Evolutionary conservation across 2,113 vertebrate genomes (phyloP), one percentile per base, ranked within the genome.

Genomic region (Stegastes partitus): DNA sequence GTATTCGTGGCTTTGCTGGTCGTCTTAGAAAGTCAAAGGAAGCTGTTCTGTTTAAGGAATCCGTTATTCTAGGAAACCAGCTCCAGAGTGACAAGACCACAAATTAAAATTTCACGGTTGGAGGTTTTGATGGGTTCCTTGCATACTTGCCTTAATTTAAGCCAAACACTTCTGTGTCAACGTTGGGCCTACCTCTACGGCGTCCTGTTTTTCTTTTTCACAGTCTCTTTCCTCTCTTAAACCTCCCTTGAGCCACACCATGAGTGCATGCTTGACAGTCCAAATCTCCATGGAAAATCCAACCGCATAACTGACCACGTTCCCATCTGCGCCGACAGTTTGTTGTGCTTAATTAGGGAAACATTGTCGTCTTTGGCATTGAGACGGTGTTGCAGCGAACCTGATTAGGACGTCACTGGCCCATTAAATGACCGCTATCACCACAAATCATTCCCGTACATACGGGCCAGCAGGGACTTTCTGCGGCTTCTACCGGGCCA

Each of bases 91-190:
- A 74, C 42, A 56, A 44, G 8, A 2, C 11, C 21, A 25, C 14
- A 26, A 39, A 73, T 70, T 9, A 21, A 15, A 21, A 59, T 66
- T 51, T 76, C 2, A 81, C 26, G 1, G 11, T 34, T 25, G 16
- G 53, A n/a, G 45, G 0, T 22, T 56, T 25, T 51, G 16, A 57
- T 44, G 47, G 22, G 16, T 34, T 75, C 61, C 7, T 44, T 19
- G 47, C 42, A 34, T 22, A 23, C 66, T 71, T 65, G 26, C 6
- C 2, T 65, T 69, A 49, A 75, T 44, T 47, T 21, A 44, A 69
- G 51, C 51, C 45, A 61, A 72, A 50, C 68, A 56, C 45, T 62
- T 80, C 45, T 25, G 18, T 18, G 22, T 54, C 25, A 25, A 59
- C 26, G 47, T 50, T 21, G 28, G 0, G 22, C 31, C 58, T 16